A percentile compares a stretch with the other conserved stretches of the same genome.
phyloP scores from a whole-genome alignment of 1,140 invertebrate genomes.

The Tetramorium parvispinum region DNA sequence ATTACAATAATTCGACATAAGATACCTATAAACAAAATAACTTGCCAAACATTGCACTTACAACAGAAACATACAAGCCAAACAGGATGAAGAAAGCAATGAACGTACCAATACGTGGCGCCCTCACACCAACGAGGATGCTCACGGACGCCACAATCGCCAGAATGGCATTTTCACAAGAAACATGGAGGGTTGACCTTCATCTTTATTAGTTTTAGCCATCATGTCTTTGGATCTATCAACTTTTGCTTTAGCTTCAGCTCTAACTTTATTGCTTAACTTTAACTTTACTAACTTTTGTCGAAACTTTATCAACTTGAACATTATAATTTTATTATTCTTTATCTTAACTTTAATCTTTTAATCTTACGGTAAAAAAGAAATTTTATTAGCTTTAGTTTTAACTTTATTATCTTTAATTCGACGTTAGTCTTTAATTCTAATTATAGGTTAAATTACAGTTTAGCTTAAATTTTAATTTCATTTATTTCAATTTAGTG shows the following conservation, averaged over 20 bases:
- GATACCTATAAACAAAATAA: no score
- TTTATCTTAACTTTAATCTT: background rate
- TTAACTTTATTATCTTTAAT: background rate
- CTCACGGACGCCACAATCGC: background rate
- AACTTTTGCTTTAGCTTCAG: background rate
- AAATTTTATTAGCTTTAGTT: background rate
- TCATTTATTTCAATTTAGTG: background rate
- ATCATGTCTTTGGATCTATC: background rate
- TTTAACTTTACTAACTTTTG: background rate
- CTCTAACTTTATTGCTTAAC: background rate
- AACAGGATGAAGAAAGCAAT: conserved; percentile 68
- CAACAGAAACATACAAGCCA: no score
- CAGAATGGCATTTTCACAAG: background rate
- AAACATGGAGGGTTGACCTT: background rate
- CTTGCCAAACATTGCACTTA: no score
- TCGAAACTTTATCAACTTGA: background rate
- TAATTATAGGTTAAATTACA: background rate
- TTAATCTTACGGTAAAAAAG: background rate
- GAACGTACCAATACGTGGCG: conserved; percentile 77
- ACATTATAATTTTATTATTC: conserved; percentile 1
- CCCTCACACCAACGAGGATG: conserved; percentile 72
- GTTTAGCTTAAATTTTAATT: background rate
- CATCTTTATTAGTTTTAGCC: background rate
- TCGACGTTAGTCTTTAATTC: background rate
- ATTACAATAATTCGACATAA: no score